phyloP scores from a whole-genome alignment of 2,797 vertebrate genomes.

The Perodicticus potto region DNA sequence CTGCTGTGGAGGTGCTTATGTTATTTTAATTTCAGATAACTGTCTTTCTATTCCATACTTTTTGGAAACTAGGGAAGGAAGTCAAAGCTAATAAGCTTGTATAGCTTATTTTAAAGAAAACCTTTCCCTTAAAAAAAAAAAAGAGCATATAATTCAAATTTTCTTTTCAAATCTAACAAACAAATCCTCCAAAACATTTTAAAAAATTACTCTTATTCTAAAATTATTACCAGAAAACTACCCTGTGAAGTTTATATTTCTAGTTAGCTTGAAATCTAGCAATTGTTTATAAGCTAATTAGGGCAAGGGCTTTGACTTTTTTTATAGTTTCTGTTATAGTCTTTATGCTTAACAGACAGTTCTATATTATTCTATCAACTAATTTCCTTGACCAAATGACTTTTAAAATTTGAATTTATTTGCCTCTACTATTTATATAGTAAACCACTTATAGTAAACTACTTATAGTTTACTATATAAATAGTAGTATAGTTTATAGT shows the following conservation, averaged over 20 bases:
- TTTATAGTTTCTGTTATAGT: conserved; percentile 41
- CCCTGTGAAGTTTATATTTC: neutral
- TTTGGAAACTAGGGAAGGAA: conserved; percentile 51
- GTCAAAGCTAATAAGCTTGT: neutral
- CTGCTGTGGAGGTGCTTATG: neutral
- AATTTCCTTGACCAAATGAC: conserved; percentile 1
- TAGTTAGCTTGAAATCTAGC: neutral
- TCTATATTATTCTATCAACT: conserved; percentile 10
- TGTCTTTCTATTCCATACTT: conserved; percentile 17
- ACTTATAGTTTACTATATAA: too few species aligned
- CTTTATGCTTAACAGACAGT: conserved; percentile 36
- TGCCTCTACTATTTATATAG: neutral
- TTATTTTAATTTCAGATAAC: conserved; percentile 34
- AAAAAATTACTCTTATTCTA: neutral
- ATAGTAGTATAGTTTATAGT: neutral
- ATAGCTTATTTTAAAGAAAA: conserved; percentile 61
- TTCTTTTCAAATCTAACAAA: conserved; percentile 56
- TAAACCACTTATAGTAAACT: too few species aligned
- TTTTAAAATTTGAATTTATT: conserved; percentile 25
- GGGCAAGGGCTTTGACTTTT: conserved; percentile 29
- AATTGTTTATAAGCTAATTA: conserved; percentile 47
- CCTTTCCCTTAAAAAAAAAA: neutral
- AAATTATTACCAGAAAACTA: neutral
- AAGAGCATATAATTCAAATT: neutral
- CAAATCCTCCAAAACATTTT: neutral